phyloP scores from a whole-genome alignment of 92 coral and sea anemone genomes.

The Micromussa lordhowensis region DNA sequence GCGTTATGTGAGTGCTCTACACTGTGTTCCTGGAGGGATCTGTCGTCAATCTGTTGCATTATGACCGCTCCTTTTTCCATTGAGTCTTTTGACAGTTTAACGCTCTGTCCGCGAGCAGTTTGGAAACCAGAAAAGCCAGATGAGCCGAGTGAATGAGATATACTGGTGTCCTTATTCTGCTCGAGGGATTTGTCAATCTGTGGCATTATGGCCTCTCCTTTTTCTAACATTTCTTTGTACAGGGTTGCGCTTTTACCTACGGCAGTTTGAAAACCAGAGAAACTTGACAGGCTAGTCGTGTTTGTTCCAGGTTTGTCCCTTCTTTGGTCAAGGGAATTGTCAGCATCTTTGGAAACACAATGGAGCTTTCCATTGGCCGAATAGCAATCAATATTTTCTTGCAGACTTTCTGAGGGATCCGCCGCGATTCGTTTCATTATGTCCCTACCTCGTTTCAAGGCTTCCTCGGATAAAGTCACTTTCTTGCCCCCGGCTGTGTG shows the following conservation, averaged over 20 bases:
- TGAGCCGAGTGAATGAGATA: not conserved
- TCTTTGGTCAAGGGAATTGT: constrained; percentile 2
- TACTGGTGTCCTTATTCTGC: not conserved
- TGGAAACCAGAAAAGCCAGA: constrained; percentile 42
- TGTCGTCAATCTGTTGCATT: constrained; percentile 21
- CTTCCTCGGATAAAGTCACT: constrained; percentile 72
- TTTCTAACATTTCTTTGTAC: constrained; percentile 68
- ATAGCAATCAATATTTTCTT: not conserved
- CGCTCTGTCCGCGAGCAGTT: constrained; percentile 43
- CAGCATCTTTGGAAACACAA: not conserved
- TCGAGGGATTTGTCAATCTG: constrained; percentile 5
- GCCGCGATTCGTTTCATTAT: constrained; percentile 26
- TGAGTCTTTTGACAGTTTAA: constrained; percentile 57
- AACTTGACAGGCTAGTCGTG: not conserved
- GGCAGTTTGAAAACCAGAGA: constrained; percentile 61
- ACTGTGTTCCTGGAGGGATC: not conserved
- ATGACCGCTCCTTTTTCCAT: constrained; percentile 53
- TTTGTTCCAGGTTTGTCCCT: not conserved
- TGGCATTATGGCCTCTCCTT: constrained; percentile 54
- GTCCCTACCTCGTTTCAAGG: constrained; percentile 61
- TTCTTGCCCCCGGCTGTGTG: constrained; percentile 78
- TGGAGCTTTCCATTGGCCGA: not conserved
- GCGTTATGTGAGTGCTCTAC: not conserved
- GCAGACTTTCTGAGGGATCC: not conserved
- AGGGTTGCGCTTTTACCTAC: constrained; percentile 60